Base-by-base conservation (phyloP, 2,888 invertebrate species). In the Nymphalis polychloros region DNA sequence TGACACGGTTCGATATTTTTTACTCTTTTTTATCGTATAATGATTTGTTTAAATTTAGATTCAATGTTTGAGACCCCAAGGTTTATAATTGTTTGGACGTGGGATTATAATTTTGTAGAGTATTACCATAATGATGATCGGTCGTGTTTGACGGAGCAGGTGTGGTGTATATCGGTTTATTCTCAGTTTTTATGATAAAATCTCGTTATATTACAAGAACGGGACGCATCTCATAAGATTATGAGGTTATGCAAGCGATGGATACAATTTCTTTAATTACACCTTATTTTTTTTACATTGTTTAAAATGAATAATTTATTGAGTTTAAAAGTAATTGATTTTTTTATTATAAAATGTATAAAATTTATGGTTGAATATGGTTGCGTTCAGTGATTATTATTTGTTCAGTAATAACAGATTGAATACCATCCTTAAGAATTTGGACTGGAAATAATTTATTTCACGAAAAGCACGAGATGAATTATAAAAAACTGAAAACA, bases 141-240 rank as follows among this genome's bases (percentile, higher is more conserved):
- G 86, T 82, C 84, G 86, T 83, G 86, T 90, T 89, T 88, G 89
- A 89, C 87, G 85, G 84, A 90, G 90, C 92, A 92, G 92, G 92
- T 92, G 92, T 89, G 80, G 86, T 84, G 82, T 85, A 81, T 89
- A 89, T 90, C 87, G 85, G 89, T 88, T 89, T 87, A 89, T 90
- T 90, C 89, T 89, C 87, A 79, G 88, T 88, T 91, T 90, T 90
- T 90, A 89, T 87, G 85, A 86, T 87, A 86, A 90, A 89, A 89
- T 90, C 89, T 89, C 86, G 87, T 90, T 90, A 87, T 84, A 83
- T 81, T 84, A 85, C 82, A 85, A 86, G 86, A 87, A 82, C 78
- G 73, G 73, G 82, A 83, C 82, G 81, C 81, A 80, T 81, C 80
- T 81, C 77, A 78, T 80, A 78, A 80, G 81, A 89, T 90, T 89